phyloP scores from a whole-genome alignment of 2,113 vertebrate species.

The Pterocles orientalis region DNA sequence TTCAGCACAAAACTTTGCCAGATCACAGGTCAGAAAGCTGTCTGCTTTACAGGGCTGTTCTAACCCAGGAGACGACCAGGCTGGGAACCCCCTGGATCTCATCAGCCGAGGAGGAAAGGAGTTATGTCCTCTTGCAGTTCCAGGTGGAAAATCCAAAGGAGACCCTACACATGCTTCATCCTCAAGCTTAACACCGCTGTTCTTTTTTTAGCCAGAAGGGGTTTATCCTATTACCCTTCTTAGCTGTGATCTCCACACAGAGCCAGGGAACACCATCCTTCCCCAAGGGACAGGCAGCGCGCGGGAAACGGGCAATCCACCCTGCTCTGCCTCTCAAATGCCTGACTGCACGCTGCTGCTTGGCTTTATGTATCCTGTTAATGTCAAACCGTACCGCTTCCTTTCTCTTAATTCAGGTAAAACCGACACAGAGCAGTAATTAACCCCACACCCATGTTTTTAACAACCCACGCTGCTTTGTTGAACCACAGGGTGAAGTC shows the following conservation, averaged over 20 bases:
- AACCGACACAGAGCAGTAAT: background rate
- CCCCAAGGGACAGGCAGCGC: background rate
- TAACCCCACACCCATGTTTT: background rate
- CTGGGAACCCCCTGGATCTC: background rate
- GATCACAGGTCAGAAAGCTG: background rate
- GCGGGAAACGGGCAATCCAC: background rate
- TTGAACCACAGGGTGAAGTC: background rate
- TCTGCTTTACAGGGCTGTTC: background rate
- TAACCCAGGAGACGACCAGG: background rate
- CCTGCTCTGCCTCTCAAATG: background rate
- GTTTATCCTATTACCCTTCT: slow-evolving; percentile 58
- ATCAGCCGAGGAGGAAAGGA: no score
- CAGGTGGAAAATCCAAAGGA: background rate
- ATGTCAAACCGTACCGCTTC: background rate
- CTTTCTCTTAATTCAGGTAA: background rate
- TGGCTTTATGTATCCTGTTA: background rate
- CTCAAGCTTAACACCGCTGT: slow-evolving; percentile 11
- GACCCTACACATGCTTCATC: background rate
- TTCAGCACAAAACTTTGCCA: background rate
- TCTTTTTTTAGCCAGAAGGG: slow-evolving; percentile 53
- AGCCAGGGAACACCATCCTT: background rate
- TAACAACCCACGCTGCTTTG: background rate
- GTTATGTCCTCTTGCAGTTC: accelerated
- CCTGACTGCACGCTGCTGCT: no score
- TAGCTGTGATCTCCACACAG: background rate